These are phyloP conservation scores for Silurus glanis DNA, from an alignment of 2,113 vertebrate genomes.

Conservation along the genomic window DNA sequence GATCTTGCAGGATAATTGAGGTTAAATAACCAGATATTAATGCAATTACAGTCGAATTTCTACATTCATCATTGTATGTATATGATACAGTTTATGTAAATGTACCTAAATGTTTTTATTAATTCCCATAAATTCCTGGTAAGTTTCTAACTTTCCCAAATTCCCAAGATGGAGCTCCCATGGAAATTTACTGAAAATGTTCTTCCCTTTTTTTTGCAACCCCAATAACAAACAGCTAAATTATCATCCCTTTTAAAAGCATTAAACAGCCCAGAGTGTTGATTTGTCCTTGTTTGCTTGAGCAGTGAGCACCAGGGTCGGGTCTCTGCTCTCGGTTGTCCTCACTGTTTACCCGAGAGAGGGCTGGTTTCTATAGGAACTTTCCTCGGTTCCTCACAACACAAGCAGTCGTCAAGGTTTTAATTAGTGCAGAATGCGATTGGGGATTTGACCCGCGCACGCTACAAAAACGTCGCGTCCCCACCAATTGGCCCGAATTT, in stretches of 20 bases:
- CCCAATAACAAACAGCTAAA: too few species aligned
- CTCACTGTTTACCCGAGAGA: conserved; percentile 25
- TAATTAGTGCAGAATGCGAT: conserved; percentile 38
- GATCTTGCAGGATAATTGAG: too few species aligned
- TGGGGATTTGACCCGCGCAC: conserved; percentile 12
- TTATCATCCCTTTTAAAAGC: not conserved
- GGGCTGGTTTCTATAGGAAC: conserved; percentile 31
- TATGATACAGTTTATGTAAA: too few species aligned
- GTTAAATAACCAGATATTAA: too few species aligned
- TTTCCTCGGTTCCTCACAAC: not conserved
- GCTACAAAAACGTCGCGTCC: conserved; percentile 16
- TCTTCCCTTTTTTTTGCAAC: too few species aligned
- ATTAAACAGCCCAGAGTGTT: not conserved
- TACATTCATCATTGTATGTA: too few species aligned
- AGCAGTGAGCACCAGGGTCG: not conserved
- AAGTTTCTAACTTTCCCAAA: too few species aligned
- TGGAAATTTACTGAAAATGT: too few species aligned
- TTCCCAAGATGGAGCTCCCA: too few species aligned
- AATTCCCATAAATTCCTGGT: too few species aligned
- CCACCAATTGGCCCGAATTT: conserved; percentile 35
- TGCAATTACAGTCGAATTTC: too few species aligned
- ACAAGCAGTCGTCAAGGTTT: conserved; percentile 28
- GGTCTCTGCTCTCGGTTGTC: not conserved
- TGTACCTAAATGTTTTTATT: too few species aligned
- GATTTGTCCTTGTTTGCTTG: conserved; percentile 5